These are phyloP conservation scores for Murina feae DNA, from an alignment of 2,113 vertebrate species.

Conservation along the genomic window DNA sequence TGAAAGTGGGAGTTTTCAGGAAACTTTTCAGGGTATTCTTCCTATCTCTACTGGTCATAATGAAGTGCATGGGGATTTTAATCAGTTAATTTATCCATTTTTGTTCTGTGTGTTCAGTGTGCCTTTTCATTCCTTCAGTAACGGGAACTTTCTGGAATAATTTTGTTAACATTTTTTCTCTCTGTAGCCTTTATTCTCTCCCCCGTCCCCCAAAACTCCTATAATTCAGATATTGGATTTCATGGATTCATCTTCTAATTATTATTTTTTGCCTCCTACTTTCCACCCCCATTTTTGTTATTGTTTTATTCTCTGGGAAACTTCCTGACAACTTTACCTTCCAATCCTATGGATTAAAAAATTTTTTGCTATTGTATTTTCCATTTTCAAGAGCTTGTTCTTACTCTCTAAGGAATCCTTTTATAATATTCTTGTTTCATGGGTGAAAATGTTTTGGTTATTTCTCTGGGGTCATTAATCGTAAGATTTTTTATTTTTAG, in stretches of 20 bases:
- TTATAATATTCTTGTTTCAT: neutral
- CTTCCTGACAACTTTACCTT: neutral
- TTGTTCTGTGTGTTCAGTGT: neutral
- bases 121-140: neutral
- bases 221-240: neutral
- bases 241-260: neutral
- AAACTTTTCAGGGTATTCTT: neutral
- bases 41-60: neutral
- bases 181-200: neutral
- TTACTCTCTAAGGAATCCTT: neutral
- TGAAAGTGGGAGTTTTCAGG: neutral
- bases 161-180: neutral
- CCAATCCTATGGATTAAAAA: neutral
- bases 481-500: neutral
- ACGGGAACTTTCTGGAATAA: neutral
- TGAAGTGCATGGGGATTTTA: neutral
- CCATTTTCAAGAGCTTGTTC: neutral
- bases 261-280: neutral
- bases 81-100: neutral
- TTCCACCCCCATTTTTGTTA: neutral
- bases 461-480: neutral
- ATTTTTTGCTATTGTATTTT: neutral
- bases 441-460: neutral
- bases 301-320: neutral
- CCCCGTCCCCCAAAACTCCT: neutral